Percentiles rank a stretch among this genome's conserved stretches.
Evolutionary conservation across 2,888 invertebrate species (phyloP).

Genomic region (Caradrina kadenii): DNA sequence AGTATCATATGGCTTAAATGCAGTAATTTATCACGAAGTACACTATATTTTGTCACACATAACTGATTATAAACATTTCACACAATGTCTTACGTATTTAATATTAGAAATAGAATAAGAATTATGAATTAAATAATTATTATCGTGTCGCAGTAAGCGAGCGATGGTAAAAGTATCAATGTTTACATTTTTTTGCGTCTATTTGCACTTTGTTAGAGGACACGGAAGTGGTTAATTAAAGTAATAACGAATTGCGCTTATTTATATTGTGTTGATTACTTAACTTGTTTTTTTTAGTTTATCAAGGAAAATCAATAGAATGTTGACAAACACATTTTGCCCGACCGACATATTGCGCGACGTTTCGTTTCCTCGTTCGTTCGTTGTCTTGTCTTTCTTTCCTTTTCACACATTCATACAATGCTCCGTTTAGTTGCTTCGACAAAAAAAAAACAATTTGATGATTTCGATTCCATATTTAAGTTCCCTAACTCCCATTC

Average conservation of each 20-base stretch:
- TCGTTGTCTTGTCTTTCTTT: neutral
- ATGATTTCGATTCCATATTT: too few relatives aligned
- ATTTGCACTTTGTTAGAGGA: conserved; percentile 35
- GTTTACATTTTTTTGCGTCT: conserved; percentile 27
- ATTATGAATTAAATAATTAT: conserved; percentile 28
- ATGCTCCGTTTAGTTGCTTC: conserved; percentile 41
- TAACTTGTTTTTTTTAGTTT: conserved; percentile 38
- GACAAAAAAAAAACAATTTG: neutral
- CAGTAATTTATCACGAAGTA: conserved; percentile 41
- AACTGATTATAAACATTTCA: conserved; percentile 20
- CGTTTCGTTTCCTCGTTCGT: conserved; percentile 61
- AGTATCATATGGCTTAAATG: conserved; percentile 49
- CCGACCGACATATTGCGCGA: conserved; percentile 76
- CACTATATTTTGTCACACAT: conserved; percentile 12
- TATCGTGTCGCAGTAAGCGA: conserved; percentile 45
- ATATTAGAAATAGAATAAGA: conserved; percentile 23
- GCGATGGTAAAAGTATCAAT: conserved; percentile 54
- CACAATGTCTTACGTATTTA: conserved; percentile 9
- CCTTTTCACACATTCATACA: neutral
- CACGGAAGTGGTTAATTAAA: conserved; percentile 3
- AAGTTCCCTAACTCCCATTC: too few relatives aligned
- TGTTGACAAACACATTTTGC: conserved; percentile 85
- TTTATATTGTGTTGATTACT: conserved; percentile 34
- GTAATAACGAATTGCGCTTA: conserved; percentile 22
- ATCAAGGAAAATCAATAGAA: conserved; percentile 77